Conservation (phyloP, 2,888 invertebrate genomes). For the Lagria hirta region DNA sequence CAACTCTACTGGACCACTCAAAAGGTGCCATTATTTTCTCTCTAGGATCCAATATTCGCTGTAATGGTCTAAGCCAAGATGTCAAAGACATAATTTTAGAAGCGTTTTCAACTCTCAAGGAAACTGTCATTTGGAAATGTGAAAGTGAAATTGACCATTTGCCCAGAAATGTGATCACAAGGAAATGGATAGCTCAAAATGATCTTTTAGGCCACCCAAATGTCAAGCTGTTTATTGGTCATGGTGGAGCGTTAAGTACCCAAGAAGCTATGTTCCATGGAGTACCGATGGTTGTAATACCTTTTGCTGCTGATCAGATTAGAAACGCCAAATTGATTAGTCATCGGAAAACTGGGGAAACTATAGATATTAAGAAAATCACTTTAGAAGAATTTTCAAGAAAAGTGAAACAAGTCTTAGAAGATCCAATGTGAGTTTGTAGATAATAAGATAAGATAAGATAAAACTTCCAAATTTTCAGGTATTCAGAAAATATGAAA, state of each 20-base stretch:
- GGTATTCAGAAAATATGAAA: slow-evolving; percentile 28
- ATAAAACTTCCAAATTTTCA: slow-evolving; percentile 16
- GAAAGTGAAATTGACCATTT: slow-evolving; percentile 40
- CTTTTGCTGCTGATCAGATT: slow-evolving; percentile 35
- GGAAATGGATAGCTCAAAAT: slow-evolving; percentile 51
- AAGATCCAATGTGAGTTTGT: slow-evolving; percentile 32
- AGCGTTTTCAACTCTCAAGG: slow-evolving; percentile 46
- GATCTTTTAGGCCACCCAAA: slow-evolving; percentile 46
- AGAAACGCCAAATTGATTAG: slow-evolving; percentile 42
- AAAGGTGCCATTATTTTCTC: slow-evolving; percentile 50
- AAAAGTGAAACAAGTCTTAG: slow-evolving; percentile 32
- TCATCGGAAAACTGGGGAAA: slow-evolving; percentile 35
- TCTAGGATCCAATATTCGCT: slow-evolving; percentile 47
- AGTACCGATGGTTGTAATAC: slow-evolving; percentile 36
- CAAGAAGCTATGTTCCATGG: slow-evolving; percentile 35
- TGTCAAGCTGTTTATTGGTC: slow-evolving; percentile 35
- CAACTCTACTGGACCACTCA: slow-evolving; percentile 43
- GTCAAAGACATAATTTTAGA: slow-evolving; percentile 38
- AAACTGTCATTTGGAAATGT: slow-evolving; percentile 52
- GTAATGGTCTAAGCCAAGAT: slow-evolving; percentile 38
- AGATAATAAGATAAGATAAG: background rate
- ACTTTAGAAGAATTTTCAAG: slow-evolving; percentile 28
- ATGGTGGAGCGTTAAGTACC: slow-evolving; percentile 36
- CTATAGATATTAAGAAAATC: slow-evolving; percentile 31
- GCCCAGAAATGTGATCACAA: slow-evolving; percentile 48